A percentile compares a stretch with the other conserved stretches of the same genome.
These are phyloP conservation scores for Agraylea sexmaculata DNA, from an alignment of 1,140 invertebrate genomes.

Conservation along the genomic window DNA sequence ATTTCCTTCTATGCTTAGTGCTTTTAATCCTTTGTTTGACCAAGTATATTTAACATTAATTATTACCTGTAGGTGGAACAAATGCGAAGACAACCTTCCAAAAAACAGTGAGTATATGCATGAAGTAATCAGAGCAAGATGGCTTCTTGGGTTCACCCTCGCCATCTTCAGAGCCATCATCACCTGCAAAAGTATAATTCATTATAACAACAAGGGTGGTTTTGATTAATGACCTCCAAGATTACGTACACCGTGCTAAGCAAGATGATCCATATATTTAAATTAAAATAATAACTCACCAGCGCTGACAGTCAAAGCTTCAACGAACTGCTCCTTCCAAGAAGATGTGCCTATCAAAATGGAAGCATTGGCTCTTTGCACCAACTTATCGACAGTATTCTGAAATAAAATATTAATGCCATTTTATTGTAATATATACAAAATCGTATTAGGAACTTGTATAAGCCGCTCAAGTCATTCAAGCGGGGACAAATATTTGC, in stretches of 20 bases:
- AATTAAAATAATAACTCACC: too few relatives aligned
- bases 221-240: too few relatives aligned
- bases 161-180: conserved; percentile 42
- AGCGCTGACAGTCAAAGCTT: conserved; percentile 87
- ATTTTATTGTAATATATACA: too few relatives aligned
- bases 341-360: conserved; percentile 90
- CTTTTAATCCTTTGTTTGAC: too few relatives aligned
- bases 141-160: conserved; percentile 57
- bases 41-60: too few relatives aligned
- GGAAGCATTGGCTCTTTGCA: conserved; percentile 90
- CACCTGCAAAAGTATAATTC: conserved; percentile 27
- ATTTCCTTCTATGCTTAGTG: too few relatives aligned
- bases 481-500: too few relatives aligned
- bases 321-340: conserved; percentile 97
- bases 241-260: too few relatives aligned
- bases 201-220: too few relatives aligned
- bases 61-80: conserved; percentile 91
- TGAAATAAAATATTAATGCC: conserved; percentile 36
- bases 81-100: conserved; percentile 98
- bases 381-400: conserved; percentile 95
- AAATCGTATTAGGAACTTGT: too few relatives aligned
- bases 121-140: conserved; percentile 82
- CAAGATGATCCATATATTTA: too few relatives aligned
- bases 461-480: too few relatives aligned
- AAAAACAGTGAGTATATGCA: conserved; percentile 92